Evolutionary conservation across 2,113 vertebrate species (phyloP), one percentile per base, ranked within the genome.

Genomic region (Delphinapterus leucas): DNA sequence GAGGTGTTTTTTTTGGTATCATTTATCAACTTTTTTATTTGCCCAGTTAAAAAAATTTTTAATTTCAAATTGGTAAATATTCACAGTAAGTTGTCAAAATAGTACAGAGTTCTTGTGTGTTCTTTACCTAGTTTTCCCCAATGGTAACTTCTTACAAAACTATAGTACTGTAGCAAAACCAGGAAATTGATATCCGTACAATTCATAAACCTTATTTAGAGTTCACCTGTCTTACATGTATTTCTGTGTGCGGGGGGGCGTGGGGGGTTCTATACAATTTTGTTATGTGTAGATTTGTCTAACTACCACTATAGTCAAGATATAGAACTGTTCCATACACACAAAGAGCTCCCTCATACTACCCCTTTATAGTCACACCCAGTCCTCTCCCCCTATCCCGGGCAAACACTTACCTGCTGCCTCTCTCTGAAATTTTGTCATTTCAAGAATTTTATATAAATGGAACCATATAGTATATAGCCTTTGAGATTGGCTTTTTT

Each of bases 11-110:
- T 89, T 76, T 53, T 31, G 25, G 36, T 88, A 38, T 88, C n/a
- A 58, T 81, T 95, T 93, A 90, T 81, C 55, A 85, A 63, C 36
- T 79, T 33, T 71, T 38, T 33, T 71, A 71, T 95, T 15, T 38
- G 41, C 79, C 21, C 49, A 49, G 81, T 93, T 81, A 8, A 85
- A 90, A 90, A 58, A 15, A 13, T 6, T 79, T 60, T 88, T 73
- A 31, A 61, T 77, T 92, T 92, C 31, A 89, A 41, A 95, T 73
- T 90, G 71, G 65, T 81, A 47, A 94, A n/a, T 38, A 71, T 81
- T 82, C 91, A 97, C 6, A 60, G 8, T 55, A 79, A 92, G 21
- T 70, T 96, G 91, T 58, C 53, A 73, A 53, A 88, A n/a, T 73
- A 65, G 31, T 73, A 53, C 49, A 9, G n/a, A 36, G 9, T 61